Base-by-base conservation (phyloP, 2,888 invertebrate genomes). In the Ferdinandea cuprea region DNA sequence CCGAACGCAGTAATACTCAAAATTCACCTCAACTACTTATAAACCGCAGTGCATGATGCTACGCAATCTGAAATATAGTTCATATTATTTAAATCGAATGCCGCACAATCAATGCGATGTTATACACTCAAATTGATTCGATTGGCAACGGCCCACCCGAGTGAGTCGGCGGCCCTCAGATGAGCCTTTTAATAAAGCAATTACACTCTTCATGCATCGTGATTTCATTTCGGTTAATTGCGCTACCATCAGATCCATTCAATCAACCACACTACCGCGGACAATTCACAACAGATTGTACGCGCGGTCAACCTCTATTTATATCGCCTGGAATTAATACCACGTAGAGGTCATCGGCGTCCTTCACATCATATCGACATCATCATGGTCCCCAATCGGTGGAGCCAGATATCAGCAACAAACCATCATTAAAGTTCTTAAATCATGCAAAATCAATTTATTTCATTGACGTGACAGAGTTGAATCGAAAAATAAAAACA, bases 401-500 rank as follows among this genome's bases (percentile, higher is more conserved):
- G 11, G 17, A 25, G 11, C 11, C 13, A 42, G 44, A 42, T 13
- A 42, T n/a, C n/a, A n/a, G 44, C 63, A 69, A 42, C 56, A 40
- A 65, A 40, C 71, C 77, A 30, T 66, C 77, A 77, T 77, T 77
- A 72, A 72, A 73, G 72, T 73, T 63, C 83, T 83, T 83, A 78
- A 83, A 78, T 83, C 83, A 83, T 83, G 83, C 77, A 83, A 78
- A 83, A 83, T 78, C 83, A 83, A 83, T 83, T 83, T 83, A 78
- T 83, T 78, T 56, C 78, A 73, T 78, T 73, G 83, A 83, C 83
- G 78, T 83, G 81, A 78, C 66, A 66, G 78, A 68, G 56, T 58
- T 66, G 61, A 52, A 58, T 72, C 48, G 59, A 25, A 71, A 54
- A 30, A 58, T 19, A 37, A 35, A 48, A 54, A 44, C 59, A 42